phyloP scores from a whole-genome alignment of 1,140 invertebrate species.

The Saccostrea glomerata region DNA sequence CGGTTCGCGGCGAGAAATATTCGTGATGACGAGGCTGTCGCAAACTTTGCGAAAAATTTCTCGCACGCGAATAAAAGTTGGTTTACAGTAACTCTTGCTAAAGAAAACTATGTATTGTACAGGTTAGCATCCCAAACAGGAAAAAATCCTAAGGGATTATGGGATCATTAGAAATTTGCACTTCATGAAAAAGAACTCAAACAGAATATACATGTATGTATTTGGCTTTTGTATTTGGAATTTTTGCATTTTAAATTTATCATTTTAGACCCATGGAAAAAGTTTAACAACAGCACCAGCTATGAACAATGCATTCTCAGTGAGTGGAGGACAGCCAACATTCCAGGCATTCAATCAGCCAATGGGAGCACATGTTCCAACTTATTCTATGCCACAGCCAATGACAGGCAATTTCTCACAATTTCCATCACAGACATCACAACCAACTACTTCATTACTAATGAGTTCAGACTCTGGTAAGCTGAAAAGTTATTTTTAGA shows the following conservation, averaged over 20 bases:
- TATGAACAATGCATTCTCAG: not conserved
- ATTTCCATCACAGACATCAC: not conserved
- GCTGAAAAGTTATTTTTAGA: not conserved
- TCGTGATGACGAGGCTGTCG: too few relatives aligned
- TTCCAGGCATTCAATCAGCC: constrained; percentile 41
- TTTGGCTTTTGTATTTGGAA: not conserved
- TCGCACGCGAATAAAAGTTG: too few relatives aligned
- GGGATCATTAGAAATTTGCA: too few relatives aligned
- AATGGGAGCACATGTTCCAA: constrained; percentile 38
- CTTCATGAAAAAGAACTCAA: too few relatives aligned
- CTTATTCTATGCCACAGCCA: not conserved
- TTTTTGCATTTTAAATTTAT: not conserved
- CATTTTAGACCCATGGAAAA: constrained; percentile 5
- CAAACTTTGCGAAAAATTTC: too few relatives aligned
- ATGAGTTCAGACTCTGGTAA: constrained; percentile 5
- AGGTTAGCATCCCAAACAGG: too few relatives aligned
- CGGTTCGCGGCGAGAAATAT: too few relatives aligned
- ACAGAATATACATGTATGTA: not conserved
- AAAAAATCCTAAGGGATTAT: too few relatives aligned
- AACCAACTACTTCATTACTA: constrained; percentile 10
- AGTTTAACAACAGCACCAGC: constrained; percentile 22
- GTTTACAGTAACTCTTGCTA: too few relatives aligned
- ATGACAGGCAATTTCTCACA: constrained; percentile 19
- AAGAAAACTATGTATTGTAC: too few relatives aligned
- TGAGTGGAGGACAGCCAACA: constrained; percentile 40